Percentiles rank a stretch among this genome's conserved stretches.
Evolutionary conservation across 2,113 vertebrate genomes (phyloP).

Genomic region (Megaceryle maxima): DNA sequence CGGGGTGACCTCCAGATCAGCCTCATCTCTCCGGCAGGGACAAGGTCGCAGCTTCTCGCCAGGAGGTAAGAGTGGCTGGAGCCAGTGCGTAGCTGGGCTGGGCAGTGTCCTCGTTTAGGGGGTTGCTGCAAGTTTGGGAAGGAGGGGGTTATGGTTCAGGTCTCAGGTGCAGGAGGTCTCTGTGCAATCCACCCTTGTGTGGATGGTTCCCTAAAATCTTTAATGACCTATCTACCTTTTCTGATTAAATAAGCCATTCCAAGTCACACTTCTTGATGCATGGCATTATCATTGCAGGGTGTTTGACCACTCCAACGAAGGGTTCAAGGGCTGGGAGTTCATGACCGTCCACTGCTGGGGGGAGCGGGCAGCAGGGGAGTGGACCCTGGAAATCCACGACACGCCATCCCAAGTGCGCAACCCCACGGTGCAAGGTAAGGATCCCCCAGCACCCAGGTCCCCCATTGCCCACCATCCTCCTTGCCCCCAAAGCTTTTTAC

Average conservation of each 20-base stretch:
- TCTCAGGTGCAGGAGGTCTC: not conserved
- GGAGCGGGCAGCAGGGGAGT: constrained; percentile 84
- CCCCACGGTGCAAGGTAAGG: constrained; percentile 83
- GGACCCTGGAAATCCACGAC: constrained; percentile 90
- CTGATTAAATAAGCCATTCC: accelerated
- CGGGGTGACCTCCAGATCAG: constrained; percentile 91
- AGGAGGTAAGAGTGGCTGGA: constrained; percentile 75
- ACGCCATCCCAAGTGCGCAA: constrained; percentile 84
- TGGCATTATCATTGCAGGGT: constrained; percentile 54
- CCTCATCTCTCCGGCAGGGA: constrained; percentile 87
- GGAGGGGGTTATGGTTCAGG: accelerated
- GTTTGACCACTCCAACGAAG: constrained; percentile 86
- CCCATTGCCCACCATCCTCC: not conserved
- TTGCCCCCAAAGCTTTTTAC: accelerated
- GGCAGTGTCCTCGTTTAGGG: not conserved
- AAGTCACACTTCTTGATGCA: not conserved
- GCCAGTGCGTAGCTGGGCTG: accelerated
- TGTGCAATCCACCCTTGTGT: not conserved
- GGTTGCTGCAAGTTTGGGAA: not conserved
- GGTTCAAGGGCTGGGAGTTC: constrained; percentile 94
- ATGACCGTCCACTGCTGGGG: constrained; percentile 96
- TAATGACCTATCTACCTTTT: not conserved
- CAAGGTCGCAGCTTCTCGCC: constrained; percentile 86
- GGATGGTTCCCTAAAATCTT: not conserved
- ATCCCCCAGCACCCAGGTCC: not conserved